phyloP scores from a whole-genome alignment of 2,797 vertebrate species.

The Atherinosoma microstoma region DNA sequence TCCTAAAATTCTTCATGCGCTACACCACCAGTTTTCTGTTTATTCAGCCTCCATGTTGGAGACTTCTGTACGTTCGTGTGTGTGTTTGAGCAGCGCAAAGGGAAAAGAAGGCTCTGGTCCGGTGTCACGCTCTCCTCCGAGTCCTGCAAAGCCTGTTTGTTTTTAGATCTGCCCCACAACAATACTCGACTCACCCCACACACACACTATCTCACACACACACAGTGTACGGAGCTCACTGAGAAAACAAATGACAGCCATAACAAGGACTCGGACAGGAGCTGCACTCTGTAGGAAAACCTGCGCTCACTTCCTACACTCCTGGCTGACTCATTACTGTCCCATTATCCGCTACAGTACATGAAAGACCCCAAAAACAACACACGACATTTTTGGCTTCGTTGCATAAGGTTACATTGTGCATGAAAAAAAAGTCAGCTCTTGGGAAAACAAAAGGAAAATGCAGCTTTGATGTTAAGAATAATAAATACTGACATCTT shows the following conservation, averaged over 20 bases:
- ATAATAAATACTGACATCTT: slow-evolving; percentile 85
- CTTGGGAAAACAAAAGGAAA: slow-evolving; percentile 70
- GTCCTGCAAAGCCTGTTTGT: slow-evolving; percentile 73
- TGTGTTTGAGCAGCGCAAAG: slow-evolving; percentile 41
- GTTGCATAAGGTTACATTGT: slow-evolving; percentile 71
- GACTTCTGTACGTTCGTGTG: slow-evolving; percentile 46
- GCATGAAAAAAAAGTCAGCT: slow-evolving; percentile 45
- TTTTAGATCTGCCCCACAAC: slow-evolving; percentile 76
- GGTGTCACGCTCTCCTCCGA: slow-evolving; percentile 61
- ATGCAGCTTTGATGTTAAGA: slow-evolving; percentile 83
- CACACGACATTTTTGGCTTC: slow-evolving; percentile 72
- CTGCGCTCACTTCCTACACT: slow-evolving; percentile 74
- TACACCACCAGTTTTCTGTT: slow-evolving; percentile 51
- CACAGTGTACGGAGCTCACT: slow-evolving; percentile 52
- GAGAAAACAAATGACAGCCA: slow-evolving; percentile 80
- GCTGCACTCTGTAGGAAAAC: slow-evolving; percentile 70
- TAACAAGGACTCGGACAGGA: slow-evolving; percentile 75
- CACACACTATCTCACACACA: slow-evolving; percentile 64
- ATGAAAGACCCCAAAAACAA: slow-evolving; percentile 80
- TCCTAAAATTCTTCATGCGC: slow-evolving; percentile 60
- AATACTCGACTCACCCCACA: slow-evolving; percentile 58
- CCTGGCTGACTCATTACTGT: slow-evolving; percentile 73
- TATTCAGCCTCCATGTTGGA: slow-evolving; percentile 49
- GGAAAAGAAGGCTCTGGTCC: slow-evolving; percentile 44
- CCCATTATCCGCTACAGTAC: slow-evolving; percentile 68